A percentile compares a stretch with the other conserved stretches of the same genome.
Evolutionary conservation across 2,888 invertebrate species (phyloP).

Genomic region (Gymnosoma rotundatum): DNA sequence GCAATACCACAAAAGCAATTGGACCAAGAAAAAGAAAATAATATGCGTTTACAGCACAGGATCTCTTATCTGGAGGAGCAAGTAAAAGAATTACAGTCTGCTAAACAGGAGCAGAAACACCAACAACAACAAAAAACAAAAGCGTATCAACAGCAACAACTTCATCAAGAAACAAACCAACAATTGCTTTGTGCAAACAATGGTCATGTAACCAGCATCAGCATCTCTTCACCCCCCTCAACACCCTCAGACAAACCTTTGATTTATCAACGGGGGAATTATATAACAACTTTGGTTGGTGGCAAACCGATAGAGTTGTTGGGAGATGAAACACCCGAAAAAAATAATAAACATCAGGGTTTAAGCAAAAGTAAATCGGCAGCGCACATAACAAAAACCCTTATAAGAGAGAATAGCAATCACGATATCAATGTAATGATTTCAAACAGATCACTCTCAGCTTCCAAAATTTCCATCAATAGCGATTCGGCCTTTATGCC

Average conservation of each 20-base stretch:
- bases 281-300: slow-evolving; percentile 88
- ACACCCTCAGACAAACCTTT: slow-evolving; percentile 84
- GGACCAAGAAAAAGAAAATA: slow-evolving; percentile 86
- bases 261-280: slow-evolving; percentile 91
- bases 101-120: slow-evolving; percentile 76
- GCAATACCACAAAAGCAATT: slow-evolving; percentile 81
- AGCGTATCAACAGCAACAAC: slow-evolving; percentile 40
- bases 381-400: slow-evolving; percentile 80
- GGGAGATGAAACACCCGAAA: slow-evolving; percentile 73
- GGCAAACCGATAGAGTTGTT: slow-evolving; percentile 81
- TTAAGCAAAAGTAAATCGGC: slow-evolving; percentile 72
- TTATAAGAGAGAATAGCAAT: slow-evolving; percentile 80
- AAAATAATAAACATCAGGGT: slow-evolving; percentile 44
- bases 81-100: slow-evolving; percentile 85
- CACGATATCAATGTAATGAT: slow-evolving; percentile 75
- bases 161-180: slow-evolving; percentile 47
- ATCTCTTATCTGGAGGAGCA: slow-evolving; percentile 95
- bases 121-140: slow-evolving; percentile 45
- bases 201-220: slow-evolving; percentile 87
- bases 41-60: slow-evolving; percentile 91
- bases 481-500: slow-evolving; percentile 78
- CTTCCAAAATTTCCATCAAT: slow-evolving; percentile 82
- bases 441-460: slow-evolving; percentile 79
- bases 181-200: slow-evolving; percentile 48
- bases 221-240: slow-evolving; percentile 86